These are phyloP conservation scores for Anas georgica DNA, from an alignment of 2,797 vertebrate genomes.

Conservation along the genomic window DNA sequence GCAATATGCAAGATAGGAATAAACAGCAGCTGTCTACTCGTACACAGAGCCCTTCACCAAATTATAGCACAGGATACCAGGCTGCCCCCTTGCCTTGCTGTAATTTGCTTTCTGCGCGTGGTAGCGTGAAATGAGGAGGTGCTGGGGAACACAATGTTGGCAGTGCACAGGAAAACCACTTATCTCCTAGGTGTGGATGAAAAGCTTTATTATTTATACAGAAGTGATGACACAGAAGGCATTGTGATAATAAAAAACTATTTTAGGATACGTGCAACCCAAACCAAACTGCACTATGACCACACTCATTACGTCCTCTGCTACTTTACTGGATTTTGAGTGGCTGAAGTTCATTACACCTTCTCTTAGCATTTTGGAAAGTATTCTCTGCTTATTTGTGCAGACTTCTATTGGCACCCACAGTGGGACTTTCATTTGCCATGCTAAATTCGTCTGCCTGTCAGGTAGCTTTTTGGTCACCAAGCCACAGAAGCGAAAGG, in stretches of 20 bases:
- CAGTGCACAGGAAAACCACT: neutral
- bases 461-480: neutral
- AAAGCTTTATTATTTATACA: neutral
- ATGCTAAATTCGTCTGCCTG: neutral
- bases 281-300: neutral
- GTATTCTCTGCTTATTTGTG: neutral
- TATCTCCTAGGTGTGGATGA: neutral
- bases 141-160: neutral
- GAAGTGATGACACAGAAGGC: neutral
- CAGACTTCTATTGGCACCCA: neutral
- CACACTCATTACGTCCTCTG: neutral
- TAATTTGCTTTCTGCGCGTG: fast-evolving
- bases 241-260: neutral
- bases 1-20: conserved; percentile 25
- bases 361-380: neutral
- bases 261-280: neutral
- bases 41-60: neutral
- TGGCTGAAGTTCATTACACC: neutral
- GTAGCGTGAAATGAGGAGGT: neutral
- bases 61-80: neutral
- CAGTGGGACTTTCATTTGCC: neutral
- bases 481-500: neutral
- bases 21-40: conserved; percentile 57
- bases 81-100: neutral
- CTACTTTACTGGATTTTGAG: neutral